Conservation (phyloP, 2,797 vertebrate genomes). For the Nyctibius grandis region DNA sequence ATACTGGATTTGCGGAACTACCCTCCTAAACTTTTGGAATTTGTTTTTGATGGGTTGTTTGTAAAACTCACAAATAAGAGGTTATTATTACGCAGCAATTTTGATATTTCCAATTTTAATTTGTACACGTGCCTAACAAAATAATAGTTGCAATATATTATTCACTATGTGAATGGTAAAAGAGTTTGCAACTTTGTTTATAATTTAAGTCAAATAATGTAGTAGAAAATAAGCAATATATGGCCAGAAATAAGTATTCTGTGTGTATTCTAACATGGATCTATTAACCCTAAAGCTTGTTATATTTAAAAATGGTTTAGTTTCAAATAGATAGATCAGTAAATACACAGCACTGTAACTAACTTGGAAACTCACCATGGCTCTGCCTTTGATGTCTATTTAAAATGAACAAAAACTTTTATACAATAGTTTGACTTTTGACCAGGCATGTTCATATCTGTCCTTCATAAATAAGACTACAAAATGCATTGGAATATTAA, state of each 20-base stretch:
- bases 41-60: not conserved
- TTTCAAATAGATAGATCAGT: not conserved
- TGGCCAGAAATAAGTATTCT: not conserved
- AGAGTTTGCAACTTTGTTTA: not conserved
- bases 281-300: not conserved
- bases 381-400: not conserved
- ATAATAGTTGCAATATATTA: not conserved
- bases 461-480: not conserved
- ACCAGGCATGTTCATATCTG: not conserved
- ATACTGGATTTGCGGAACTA: not conserved
- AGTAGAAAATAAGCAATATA: not conserved
- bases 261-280: not conserved
- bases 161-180: not conserved
- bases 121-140: not conserved
- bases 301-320: not conserved
- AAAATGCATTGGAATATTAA: not conserved
- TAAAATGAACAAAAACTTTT: not conserved
- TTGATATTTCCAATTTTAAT: not conserved
- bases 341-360: not conserved
- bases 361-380: not conserved
- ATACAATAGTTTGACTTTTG: not conserved
- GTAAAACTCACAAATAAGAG: not conserved
- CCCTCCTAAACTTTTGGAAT: not conserved
- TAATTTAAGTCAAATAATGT: not conserved
- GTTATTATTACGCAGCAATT: not conserved